Percentiles rank a stretch among this genome's conserved stretches.
Conservation (phyloP, 2,888 invertebrate species). For the Orchestes rusci region DNA sequence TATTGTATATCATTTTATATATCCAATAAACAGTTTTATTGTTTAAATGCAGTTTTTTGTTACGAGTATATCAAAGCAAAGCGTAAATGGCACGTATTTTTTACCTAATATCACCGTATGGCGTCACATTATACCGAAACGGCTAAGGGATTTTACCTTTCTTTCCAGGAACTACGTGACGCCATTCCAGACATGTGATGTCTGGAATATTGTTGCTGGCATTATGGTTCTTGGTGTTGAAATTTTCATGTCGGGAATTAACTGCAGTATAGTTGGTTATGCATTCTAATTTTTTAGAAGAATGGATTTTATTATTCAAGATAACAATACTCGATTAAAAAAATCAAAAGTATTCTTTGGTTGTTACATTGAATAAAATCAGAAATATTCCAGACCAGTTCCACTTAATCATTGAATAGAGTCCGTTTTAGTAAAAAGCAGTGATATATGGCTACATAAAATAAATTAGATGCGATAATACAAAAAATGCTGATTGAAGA, state of each 20-base stretch:
- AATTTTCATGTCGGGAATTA: neutral
- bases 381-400: no score
- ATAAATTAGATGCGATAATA: no score
- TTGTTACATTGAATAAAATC: no score
- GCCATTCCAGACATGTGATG: conserved; percentile 5
- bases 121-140: neutral
- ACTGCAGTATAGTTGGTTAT: no score
- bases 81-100: neutral
- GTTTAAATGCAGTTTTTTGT: conserved; percentile 14
- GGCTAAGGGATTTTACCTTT: conserved; percentile 1
- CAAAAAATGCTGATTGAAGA: no score
- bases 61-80: neutral
- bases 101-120: neutral
- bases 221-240: neutral
- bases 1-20: conserved; percentile 22
- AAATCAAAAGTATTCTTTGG: no score
- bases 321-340: no score
- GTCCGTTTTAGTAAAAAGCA: no score
- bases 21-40: conserved; percentile 19
- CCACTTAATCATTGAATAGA: no score
- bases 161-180: conserved; percentile 6
- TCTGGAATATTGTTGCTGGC: conserved; percentile 5
- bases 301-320: no score
- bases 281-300: no score
- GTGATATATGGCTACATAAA: no score